Conservation (phyloP, 2,113 vertebrate genomes). For the Dasyprocta punctata region DNA sequence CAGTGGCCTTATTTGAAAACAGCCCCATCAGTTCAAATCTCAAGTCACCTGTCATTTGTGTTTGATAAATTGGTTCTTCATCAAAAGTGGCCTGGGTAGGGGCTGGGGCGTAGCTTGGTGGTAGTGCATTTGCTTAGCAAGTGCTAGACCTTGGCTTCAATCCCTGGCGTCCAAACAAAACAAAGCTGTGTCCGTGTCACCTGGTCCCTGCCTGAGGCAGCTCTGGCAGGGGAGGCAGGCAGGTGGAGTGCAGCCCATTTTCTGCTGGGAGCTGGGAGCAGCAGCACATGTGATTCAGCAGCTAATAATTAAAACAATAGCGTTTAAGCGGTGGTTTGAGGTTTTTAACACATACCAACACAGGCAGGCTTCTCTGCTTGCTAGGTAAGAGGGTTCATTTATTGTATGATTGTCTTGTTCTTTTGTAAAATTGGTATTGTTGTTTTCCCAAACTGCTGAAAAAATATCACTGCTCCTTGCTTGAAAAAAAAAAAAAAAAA, state of each 20-base stretch:
- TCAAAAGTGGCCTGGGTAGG: background rate
- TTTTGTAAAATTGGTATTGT: background rate
- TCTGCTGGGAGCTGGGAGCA: constrained; percentile 71
- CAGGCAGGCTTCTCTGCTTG: background rate
- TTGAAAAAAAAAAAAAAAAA: background rate
- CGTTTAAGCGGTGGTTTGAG: constrained; percentile 77
- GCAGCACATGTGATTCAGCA: constrained; percentile 68
- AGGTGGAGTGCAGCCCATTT: background rate
- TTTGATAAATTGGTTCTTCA: background rate
- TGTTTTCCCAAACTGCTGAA: constrained; percentile 43
- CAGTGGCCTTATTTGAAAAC: background rate
- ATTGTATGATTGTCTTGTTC: background rate
- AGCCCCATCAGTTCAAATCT: background rate
- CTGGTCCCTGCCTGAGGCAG: background rate
- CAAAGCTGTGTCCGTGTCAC: background rate
- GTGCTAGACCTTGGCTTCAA: background rate
- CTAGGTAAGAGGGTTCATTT: background rate
- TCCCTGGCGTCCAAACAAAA: too few species aligned
- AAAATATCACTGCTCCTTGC: background rate
- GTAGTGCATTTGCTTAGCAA: background rate
- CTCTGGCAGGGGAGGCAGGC: background rate
- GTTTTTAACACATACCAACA: constrained; percentile 77
- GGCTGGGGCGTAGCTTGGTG: background rate
- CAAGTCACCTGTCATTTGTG: background rate
- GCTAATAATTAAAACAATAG: constrained; percentile 83